phyloP scores from a whole-genome alignment of 92 coral and sea anemone species.

The Epizoanthus illoricatus region DNA sequence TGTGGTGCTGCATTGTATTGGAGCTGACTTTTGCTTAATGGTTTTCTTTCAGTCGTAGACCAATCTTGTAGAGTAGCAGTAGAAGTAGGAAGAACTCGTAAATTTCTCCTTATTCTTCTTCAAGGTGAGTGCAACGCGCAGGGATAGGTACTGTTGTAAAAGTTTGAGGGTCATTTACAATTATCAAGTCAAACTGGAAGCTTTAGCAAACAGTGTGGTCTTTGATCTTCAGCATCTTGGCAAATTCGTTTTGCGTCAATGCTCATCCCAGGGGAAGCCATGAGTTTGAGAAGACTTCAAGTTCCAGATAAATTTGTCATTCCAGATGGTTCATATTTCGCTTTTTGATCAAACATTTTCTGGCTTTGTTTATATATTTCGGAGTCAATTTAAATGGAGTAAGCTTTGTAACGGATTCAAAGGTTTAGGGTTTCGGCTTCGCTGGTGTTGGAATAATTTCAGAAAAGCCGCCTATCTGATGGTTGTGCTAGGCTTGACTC shows the following conservation, averaged over 20 bases:
- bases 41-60: constrained; percentile 30
- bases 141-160: not conserved
- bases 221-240: not conserved
- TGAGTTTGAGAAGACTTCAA: not conserved
- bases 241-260: constrained; percentile 31
- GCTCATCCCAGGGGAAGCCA: constrained; percentile 42
- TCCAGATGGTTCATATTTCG: not conserved
- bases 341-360: not conserved
- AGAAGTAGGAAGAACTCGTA: constrained; percentile 31
- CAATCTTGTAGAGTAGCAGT: constrained; percentile 40
- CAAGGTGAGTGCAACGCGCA: constrained; percentile 25
- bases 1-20: constrained; percentile 8
- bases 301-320: not conserved
- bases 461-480: not conserved
- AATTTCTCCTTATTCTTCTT: constrained; percentile 17
- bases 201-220: not conserved
- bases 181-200: not conserved
- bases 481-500: not conserved
- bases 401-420: constrained; percentile 1
- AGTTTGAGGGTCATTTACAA: too few species aligned
- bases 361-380: constrained; percentile 23
- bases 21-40: constrained; percentile 6
- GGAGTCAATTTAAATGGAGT: not conserved
- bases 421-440: constrained; percentile 8
- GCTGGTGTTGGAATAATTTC: not conserved